Evolutionary conservation across 2,797 vertebrate genomes (phyloP), one percentile per base, ranked within the genome.

Genomic region (Hafferia zeledoni): DNA sequence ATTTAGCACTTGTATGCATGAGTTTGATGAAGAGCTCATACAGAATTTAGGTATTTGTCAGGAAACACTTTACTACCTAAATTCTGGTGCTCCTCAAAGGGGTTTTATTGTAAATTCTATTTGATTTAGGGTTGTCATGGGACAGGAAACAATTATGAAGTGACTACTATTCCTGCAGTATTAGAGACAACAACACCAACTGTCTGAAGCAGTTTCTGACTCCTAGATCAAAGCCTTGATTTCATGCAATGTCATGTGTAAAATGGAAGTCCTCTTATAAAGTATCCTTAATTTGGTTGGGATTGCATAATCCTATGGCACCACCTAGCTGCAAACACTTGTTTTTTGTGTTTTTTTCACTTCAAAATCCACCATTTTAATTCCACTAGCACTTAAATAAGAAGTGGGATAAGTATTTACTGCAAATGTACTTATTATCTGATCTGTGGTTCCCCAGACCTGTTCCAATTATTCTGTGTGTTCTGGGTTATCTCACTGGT

Each of bases 241-340:
- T 74, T 81, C 6, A 2, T 18, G n/a, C 10, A 89, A 4, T 31
- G n/a, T 43, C 13, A 22, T 6, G 5, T 17, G 22, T 22, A 37
- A 41, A 85, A 74, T 27, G 17, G 13, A 85, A 87, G 44, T 13
- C 19, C 5, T 46, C 14, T 67, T 60, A 37, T 0, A 68, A 68
- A 53, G 19, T 22, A 44, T n/a, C 6, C 4, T 17, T 52, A 49
- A n/a, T 81, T 59, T 72, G n/a, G 15, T 3, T 74, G 20, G 37
- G 19, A 82, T 91, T 94, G 33, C n/a, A 67, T 70, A 80, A 77
- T 7, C 67, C 57, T 95, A 78, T 93, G 87, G 91, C 96, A 96
- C 96, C 96, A 96, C 31, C 96, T 97, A 97, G 96, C 94, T 95
- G 95, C 79, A 90, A 83, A 83, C 43, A 64, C 13, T 59, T 77